Evolutionary conservation across 1,140 invertebrate species (phyloP).

Genomic region (Coelopa frigida): DNA sequence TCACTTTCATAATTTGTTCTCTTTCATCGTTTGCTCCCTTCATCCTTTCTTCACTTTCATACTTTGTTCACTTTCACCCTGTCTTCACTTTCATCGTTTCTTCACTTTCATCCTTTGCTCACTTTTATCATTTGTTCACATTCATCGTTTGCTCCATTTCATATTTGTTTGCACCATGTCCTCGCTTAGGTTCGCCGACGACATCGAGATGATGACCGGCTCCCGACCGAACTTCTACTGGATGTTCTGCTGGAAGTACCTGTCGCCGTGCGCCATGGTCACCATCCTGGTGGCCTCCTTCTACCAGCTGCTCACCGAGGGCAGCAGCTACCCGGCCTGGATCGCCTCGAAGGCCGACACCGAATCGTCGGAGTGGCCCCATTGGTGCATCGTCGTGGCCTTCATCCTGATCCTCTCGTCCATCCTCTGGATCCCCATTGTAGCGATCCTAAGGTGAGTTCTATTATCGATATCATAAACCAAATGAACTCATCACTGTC

Average conservation of each 20-base stretch:
- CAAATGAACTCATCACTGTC: not conserved
- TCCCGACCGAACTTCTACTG: conserved; percentile 78
- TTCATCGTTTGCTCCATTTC: too few relatives aligned
- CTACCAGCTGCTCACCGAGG: conserved; percentile 70
- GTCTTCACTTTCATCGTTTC: not conserved
- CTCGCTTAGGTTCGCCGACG: conserved; percentile 88
- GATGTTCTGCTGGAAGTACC: conserved; percentile 90
- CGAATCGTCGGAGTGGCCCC: conserved; percentile 69
- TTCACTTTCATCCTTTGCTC: not conserved
- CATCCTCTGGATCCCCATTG: conserved; percentile 79
- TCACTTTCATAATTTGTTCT: not conserved
- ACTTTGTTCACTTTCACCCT: not conserved
- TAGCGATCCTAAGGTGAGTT: conserved; percentile 70
- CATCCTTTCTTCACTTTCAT: too few relatives aligned
- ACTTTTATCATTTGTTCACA: not conserved
- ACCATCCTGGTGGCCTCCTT: conserved; percentile 80
- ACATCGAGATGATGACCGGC: conserved; percentile 92
- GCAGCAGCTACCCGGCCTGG: conserved; percentile 83
- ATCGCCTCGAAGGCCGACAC: conserved; percentile 63
- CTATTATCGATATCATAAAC: not conserved
- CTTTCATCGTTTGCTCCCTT: too few relatives aligned
- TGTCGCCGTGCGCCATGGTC: conserved; percentile 85
- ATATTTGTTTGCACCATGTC: too few relatives aligned
- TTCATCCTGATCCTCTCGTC: conserved; percentile 70
- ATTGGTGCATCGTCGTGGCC: conserved; percentile 74